These are phyloP conservation scores for Leuciscus waleckii DNA, from an alignment of 2,797 vertebrate species.

Conservation along the genomic window DNA sequence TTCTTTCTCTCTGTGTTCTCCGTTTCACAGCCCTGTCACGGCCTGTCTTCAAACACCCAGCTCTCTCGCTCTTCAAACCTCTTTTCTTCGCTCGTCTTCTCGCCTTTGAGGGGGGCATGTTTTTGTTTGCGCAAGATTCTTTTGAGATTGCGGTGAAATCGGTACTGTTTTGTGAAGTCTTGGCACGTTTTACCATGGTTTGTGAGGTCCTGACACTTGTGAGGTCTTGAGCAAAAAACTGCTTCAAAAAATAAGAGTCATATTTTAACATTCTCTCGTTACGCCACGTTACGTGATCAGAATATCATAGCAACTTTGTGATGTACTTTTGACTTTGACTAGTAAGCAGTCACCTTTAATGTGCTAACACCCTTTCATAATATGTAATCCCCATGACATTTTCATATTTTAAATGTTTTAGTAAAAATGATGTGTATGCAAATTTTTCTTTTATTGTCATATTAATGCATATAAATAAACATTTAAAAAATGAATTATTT, in stretches of 20 bases:
- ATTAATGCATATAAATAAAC: no score
- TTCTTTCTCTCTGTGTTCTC: conserved; percentile 46
- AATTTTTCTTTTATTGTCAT: background rate
- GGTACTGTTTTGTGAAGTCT: conserved; percentile 68
- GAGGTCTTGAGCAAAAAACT: background rate
- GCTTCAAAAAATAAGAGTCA: background rate
- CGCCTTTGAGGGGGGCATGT: conserved; percentile 50
- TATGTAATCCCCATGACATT: background rate
- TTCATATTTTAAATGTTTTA: background rate
- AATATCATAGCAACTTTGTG: background rate
- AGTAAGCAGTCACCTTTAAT: background rate
- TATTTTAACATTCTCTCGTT: background rate
- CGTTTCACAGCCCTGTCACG: conserved; percentile 52
- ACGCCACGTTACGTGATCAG: background rate
- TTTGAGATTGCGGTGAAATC: conserved; percentile 82
- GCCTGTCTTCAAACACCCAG: conserved; percentile 57
- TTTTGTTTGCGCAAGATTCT: conserved; percentile 86
- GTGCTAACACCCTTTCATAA: background rate
- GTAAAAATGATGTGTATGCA: background rate
- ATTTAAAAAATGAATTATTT: no score
- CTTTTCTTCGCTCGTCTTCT: conserved; percentile 65
- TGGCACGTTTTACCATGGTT: background rate
- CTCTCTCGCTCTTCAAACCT: conserved; percentile 58
- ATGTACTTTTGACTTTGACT: background rate
- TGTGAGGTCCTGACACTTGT: background rate